Percentiles rank a stretch among this genome's conserved stretches.
phyloP scores from a whole-genome alignment of 2,113 vertebrate species.

The Thamnophis sirtalis region DNA sequence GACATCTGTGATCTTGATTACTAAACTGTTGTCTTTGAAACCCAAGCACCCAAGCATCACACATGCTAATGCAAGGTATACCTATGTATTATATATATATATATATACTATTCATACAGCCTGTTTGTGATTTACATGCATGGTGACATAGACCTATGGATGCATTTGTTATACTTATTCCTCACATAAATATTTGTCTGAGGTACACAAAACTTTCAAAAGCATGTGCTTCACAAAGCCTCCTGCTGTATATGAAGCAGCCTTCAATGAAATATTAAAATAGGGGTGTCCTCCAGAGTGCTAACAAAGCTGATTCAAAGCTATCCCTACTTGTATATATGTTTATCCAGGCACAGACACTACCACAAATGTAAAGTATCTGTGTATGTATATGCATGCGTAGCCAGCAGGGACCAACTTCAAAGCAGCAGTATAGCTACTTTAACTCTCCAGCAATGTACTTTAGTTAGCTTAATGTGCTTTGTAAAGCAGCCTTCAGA shows the following conservation, averaged over 20 bases:
- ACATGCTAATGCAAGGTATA: background rate
- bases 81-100: background rate
- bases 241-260: background rate
- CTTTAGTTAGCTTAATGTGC: background rate
- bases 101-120: background rate
- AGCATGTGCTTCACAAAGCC: background rate
- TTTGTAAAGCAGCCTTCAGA: background rate
- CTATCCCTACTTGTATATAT: background rate
- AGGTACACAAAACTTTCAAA: background rate
- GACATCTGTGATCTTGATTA: background rate
- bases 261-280: background rate
- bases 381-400: background rate
- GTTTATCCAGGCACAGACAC: background rate
- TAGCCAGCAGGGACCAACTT: background rate
- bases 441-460: background rate
- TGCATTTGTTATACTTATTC: background rate
- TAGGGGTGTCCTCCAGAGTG: background rate
- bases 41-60: background rate
- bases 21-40: background rate
- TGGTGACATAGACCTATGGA: background rate
- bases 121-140: constrained; percentile 8
- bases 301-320: background rate
- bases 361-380: background rate
- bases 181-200: background rate
- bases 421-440: background rate